Evolutionary conservation across 1,140 invertebrate species (phyloP).

Genomic region (Brachionus plicatilis): DNA sequence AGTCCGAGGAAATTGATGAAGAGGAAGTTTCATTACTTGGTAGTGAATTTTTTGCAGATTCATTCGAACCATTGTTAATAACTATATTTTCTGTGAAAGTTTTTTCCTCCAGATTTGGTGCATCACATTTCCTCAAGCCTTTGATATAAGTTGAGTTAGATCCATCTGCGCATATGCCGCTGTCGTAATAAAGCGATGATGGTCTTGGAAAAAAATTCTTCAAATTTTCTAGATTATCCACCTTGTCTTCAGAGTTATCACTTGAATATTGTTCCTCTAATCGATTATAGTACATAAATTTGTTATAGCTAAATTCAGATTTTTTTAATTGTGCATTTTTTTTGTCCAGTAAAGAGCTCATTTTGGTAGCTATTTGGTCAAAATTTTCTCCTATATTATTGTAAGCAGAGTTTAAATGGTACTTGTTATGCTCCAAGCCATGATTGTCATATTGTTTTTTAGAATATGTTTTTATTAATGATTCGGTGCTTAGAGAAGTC

Average conservation of each 20-base stretch:
- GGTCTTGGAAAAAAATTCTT: not conserved
- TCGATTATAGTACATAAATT: not conserved
- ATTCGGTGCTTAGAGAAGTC: not conserved
- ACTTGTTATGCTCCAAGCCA: not conserved
- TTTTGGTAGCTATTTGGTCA: not conserved
- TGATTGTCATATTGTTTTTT: constrained; percentile 5
- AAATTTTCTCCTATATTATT: not conserved
- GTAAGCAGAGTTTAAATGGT: not conserved
- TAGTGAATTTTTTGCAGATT: not conserved
- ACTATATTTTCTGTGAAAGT: not conserved
- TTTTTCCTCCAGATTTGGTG: not conserved
- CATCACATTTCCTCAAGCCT: not conserved
- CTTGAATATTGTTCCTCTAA: constrained; percentile 12
- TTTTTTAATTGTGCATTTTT: not conserved
- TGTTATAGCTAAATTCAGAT: not conserved
- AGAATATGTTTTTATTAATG: not conserved
- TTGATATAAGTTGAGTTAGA: not conserved
- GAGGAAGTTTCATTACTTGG: not conserved
- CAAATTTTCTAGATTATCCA: not conserved
- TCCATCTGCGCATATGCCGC: constrained; percentile 14
- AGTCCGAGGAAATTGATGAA: not conserved
- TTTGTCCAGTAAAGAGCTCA: not conserved
- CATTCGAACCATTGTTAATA: not conserved
- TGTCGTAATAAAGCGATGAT: constrained; percentile 35
- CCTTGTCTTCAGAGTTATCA: not conserved